Base-by-base conservation (phyloP, 1,140 invertebrate genomes). In the Tetragnatha versicolor region DNA sequence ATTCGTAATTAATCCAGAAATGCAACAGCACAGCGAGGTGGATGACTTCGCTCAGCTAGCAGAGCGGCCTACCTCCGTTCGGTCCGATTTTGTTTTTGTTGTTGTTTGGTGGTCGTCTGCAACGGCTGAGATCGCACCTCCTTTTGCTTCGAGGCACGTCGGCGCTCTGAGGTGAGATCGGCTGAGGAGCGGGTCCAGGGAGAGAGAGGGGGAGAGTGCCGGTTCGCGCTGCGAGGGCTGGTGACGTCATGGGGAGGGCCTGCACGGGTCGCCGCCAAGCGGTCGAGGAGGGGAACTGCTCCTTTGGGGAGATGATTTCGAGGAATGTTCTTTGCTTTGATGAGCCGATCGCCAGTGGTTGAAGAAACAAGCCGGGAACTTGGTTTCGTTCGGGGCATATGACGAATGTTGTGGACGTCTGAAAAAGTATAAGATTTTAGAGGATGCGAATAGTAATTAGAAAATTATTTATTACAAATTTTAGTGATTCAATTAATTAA, bases 181-280 rank as follows among this genome's bases (percentile, higher is more conserved):
- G 55, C 58, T 72, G 55, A 58, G 69, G 60, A 14, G 55, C 29
- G 20, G 39, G 12, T 20, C 9, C 3, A 42, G 51, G 51, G 42
- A 0, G 37, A 31, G 58, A 12, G 39, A 10, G 2, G 29, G 63
- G 42, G 63, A 63, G 55, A 75, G 63, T 75, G 61, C 72, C 72
- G 51, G 6, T 75, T 58, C 51, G 58, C 63, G 72, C 61, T 58
- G 49, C 39, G 35, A 61, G n/a, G 22, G 29, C 68, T 22, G n/a
- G 42, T 75, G 72, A 75, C 72, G 72, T 75, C 72, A 63, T 6
- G 12, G 17, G n/a, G 20, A 22, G 42, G 14, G 72, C 29, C 72
- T 75, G 72, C 20, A 75, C 39, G 5, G 55, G 58, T 63, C 58
- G 72, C 72, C 72, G 51, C 72, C 72, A 63, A 75, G 72, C 72